phyloP scores from a whole-genome alignment of 2,113 vertebrate genomes.

The Rhynchopsitta pachyrhyncha region DNA sequence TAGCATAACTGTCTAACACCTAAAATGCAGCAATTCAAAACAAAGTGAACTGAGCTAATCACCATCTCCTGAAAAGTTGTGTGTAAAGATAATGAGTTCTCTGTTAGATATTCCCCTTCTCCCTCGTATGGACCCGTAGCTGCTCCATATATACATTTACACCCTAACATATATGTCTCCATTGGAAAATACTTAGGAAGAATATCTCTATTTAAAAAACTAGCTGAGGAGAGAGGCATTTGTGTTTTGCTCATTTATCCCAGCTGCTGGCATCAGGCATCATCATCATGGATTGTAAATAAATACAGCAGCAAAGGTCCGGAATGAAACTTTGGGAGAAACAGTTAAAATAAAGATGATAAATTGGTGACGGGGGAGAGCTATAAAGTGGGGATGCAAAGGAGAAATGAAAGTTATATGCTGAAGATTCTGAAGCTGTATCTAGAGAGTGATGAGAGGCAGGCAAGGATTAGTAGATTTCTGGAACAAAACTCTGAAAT shows the following conservation, averaged over 20 bases:
- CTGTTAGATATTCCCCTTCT: not conserved
- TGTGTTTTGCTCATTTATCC: not conserved
- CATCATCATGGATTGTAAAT: not conserved
- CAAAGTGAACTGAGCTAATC: not conserved
- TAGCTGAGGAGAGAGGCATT: not conserved
- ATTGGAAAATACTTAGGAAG: not conserved
- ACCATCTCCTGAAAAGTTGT: not conserved
- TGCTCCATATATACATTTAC: not conserved
- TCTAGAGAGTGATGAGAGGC: not conserved
- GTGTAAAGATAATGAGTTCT: not conserved
- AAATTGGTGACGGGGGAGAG: not conserved
- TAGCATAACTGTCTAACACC: conserved; percentile 34
- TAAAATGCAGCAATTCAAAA: not conserved
- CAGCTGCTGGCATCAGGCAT: not conserved
- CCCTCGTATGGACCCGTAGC: not conserved
- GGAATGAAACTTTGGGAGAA: not conserved
- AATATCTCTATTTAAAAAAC: not conserved
- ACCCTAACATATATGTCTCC: not conserved
- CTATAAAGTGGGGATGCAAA: not conserved
- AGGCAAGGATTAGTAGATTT: not conserved
- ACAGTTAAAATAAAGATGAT: not conserved
- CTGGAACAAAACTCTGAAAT: not conserved
- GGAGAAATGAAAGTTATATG: not conserved
- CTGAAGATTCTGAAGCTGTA: not conserved
- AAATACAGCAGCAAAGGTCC: not conserved